Evolutionary conservation across 2,797 vertebrate species (phyloP).

Genomic region (Novumbra hubbsi): DNA sequence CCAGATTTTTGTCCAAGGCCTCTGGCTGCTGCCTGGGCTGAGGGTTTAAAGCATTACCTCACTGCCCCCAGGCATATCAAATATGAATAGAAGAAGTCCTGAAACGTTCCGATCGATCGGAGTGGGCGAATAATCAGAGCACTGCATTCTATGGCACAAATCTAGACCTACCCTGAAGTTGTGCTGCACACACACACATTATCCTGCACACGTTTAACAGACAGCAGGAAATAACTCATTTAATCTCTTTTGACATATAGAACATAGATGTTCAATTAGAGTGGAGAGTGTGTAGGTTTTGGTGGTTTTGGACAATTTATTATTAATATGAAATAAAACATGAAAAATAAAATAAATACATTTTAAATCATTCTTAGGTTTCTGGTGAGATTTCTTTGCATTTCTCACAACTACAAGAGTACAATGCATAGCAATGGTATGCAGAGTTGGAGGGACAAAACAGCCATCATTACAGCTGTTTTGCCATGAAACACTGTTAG

Average conservation of each 20-base stretch:
- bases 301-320: slow-evolving; percentile 57
- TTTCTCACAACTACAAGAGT: slow-evolving; percentile 5
- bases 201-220: slow-evolving; percentile 12
- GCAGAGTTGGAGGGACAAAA: background rate
- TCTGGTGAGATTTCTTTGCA: slow-evolving; percentile 31
- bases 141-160: slow-evolving; percentile 57
- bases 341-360: slow-evolving; percentile 62
- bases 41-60: slow-evolving; percentile 60
- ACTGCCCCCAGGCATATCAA: slow-evolving; percentile 65
- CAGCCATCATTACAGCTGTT: background rate
- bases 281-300: slow-evolving; percentile 39
- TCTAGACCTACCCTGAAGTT: slow-evolving; percentile 34
- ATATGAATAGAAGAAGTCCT: slow-evolving; percentile 75
- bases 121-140: slow-evolving; percentile 72
- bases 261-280: slow-evolving; percentile 56
- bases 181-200: slow-evolving; percentile 18
- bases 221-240: slow-evolving; percentile 22
- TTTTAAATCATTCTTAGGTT: slow-evolving; percentile 32
- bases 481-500: background rate
- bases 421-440: background rate
- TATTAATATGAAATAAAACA: slow-evolving; percentile 61
- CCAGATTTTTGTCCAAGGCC: slow-evolving; percentile 62
- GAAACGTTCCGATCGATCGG: slow-evolving; percentile 65
- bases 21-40: slow-evolving; percentile 25
- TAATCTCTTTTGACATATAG: slow-evolving; percentile 41